These are phyloP conservation scores for Drosophila jambulina DNA, from an alignment of 1,140 invertebrate species.

Conservation along the genomic window DNA sequence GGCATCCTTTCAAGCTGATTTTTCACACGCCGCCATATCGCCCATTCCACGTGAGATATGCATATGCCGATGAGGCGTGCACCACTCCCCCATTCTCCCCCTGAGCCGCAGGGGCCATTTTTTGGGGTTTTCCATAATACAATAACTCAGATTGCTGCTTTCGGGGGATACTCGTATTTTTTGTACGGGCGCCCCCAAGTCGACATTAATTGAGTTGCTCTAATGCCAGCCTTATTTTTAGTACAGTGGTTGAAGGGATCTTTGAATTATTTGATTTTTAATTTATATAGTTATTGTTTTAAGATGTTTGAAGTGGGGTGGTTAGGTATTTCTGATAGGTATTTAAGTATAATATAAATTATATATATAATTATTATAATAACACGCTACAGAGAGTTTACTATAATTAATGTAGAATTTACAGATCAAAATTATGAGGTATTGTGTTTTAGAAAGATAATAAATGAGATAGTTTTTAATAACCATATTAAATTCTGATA, in stretches of 20 bases:
- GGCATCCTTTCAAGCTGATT: slow-evolving; percentile 79
- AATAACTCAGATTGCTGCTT: slow-evolving; percentile 35
- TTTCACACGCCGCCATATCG: slow-evolving; percentile 69
- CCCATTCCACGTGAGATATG: slow-evolving; percentile 59
- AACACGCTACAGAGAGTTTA: no score
- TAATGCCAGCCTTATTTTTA: slow-evolving; percentile 23
- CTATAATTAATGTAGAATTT: background rate
- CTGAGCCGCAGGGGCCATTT: slow-evolving; percentile 29
- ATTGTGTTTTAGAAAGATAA: background rate
- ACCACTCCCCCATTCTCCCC: background rate
- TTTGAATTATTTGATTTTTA: background rate
- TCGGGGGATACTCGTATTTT: slow-evolving; percentile 38
- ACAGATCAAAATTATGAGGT: background rate
- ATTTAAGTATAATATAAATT: no score
- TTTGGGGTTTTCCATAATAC: slow-evolving; percentile 46
- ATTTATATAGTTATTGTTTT: background rate
- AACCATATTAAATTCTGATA: background rate
- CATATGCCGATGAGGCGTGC: slow-evolving; percentile 47
- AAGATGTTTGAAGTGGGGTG: background rate
- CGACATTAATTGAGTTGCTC: slow-evolving; percentile 44
- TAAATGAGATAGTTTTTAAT: background rate
- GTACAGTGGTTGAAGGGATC: slow-evolving; percentile 15
- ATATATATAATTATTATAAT: no score
- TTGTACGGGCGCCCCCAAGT: slow-evolving; percentile 34
- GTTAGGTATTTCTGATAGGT: no score